Evolutionary conservation across 2,113 vertebrate genomes (phyloP), one percentile per base, ranked within the genome.

Genomic region (Amblyornis subalaris): DNA sequence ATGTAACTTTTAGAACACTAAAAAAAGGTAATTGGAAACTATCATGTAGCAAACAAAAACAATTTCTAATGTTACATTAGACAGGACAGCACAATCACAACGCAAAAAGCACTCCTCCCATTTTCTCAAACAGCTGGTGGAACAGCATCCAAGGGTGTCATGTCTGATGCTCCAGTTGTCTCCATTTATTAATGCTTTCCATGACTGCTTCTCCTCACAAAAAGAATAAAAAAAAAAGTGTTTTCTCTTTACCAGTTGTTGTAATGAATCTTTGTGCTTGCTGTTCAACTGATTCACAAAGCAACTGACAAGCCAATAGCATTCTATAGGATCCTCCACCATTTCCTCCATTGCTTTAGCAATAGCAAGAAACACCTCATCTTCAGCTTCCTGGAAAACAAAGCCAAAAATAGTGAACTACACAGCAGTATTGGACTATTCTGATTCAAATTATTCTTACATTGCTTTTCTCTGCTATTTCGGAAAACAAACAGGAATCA

Each of bases 331-430:
- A 74, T 99, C 98, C 31, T 99, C 99, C 26, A 98, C 98, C 84
- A 99, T 99, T 91, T 99, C 99, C 81, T 99, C 98, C 99, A 99
- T 99, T 47, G 99, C 98, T 95, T 97, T 98, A 23, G 98, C 98
- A 94, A 99, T 98, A 73, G 98, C 98, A 79, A 99, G 98, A 90
- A 99, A 99, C 74, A 98, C 98, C 94, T 99, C 98, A 91, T 99
- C 98, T 79, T 99, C 98, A 12, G 98, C 96, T 45, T 98, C 98
- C 99, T 99, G 94, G 44, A 95, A 97, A 92, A 85, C 16, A 67
- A 94, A 85, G 50, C 4, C 20, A 10, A 45, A 60, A 44, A 42
- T 31, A 12, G 6, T 11, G 13, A 80, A n/a, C 21, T 33, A 44
- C 19, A 50, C 6, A 36, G 45, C 75, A 91, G 10, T 14, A 55